phyloP scores from a whole-genome alignment of 2,797 vertebrate genomes.

The Neomorphus geoffroyi region DNA sequence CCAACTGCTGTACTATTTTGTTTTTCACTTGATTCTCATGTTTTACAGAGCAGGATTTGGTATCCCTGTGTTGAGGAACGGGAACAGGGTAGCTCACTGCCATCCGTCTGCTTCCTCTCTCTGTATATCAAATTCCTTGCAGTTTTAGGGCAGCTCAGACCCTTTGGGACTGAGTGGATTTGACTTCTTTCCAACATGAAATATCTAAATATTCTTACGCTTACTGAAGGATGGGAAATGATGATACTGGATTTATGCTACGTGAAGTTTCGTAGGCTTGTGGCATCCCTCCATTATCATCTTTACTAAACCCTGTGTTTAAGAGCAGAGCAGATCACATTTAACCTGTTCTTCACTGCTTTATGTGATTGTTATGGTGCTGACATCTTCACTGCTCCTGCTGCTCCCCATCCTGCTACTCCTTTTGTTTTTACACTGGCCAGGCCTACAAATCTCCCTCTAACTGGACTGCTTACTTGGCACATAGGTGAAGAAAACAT shows the following conservation, averaged over 20 bases:
- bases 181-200: background rate
- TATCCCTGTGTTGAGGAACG: rapidly evolving
- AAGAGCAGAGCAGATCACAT: background rate
- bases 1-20: background rate
- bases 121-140: background rate
- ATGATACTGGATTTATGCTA: background rate
- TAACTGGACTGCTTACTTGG: background rate
- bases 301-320: background rate
- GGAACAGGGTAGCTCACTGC: background rate
- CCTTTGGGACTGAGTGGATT: background rate
- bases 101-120: background rate
- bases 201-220: background rate
- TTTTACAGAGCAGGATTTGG: background rate
- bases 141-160: background rate
- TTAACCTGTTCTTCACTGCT: background rate
- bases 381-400: background rate
- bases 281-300: background rate
- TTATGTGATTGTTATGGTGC: background rate
- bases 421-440: background rate
- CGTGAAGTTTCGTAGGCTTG: background rate
- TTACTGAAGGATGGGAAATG: background rate
- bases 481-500: rapidly evolving
- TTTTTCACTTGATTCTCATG: background rate
- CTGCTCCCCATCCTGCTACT: background rate
- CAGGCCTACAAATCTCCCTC: background rate